Percentiles rank a stretch among this genome's conserved stretches.
phyloP scores from a whole-genome alignment of 2,797 vertebrate genomes.

The Serranus cabrilla region DNA sequence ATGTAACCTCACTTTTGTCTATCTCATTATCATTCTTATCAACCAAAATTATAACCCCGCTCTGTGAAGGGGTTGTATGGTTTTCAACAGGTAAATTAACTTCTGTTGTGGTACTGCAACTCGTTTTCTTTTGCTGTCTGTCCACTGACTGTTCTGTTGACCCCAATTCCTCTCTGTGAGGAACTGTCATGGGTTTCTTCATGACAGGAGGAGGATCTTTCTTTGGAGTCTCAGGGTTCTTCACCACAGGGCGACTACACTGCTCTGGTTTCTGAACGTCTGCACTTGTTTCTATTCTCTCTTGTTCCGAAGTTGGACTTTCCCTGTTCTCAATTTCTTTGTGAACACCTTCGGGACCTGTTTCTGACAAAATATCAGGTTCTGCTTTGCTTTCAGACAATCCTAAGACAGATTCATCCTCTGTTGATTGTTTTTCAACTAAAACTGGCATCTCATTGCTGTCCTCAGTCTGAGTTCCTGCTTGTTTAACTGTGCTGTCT shows the following conservation, averaged over 20 bases:
- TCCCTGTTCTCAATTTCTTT: constrained; percentile 36
- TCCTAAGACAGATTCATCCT: constrained; percentile 19
- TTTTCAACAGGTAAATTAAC: constrained; percentile 41
- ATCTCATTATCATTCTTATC: constrained; percentile 19
- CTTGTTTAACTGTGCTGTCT: constrained; percentile 44
- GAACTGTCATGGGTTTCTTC: constrained; percentile 70
- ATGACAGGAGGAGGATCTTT: constrained; percentile 78
- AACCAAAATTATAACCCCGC: constrained; percentile 6
- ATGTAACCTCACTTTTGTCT: constrained; percentile 26
- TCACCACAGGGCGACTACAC: constrained; percentile 16
- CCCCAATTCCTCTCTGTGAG: constrained; percentile 46
- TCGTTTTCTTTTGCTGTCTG: constrained; percentile 17
- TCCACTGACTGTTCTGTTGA: constrained; percentile 38
- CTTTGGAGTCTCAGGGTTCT: constrained; percentile 55
- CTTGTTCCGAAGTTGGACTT: constrained; percentile 30
- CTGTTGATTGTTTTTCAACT: constrained; percentile 32
- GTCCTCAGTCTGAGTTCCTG: constrained; percentile 48
- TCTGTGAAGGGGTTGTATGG: constrained; percentile 21
- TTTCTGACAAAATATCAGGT: constrained; percentile 21
- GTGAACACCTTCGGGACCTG: constrained; percentile 8
- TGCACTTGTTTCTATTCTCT: constrained; percentile 20
- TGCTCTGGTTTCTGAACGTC: constrained; percentile 49
- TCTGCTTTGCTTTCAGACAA: constrained; percentile 45
- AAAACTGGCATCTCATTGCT: constrained; percentile 27
- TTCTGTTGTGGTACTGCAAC: constrained; percentile 25